Conservation (phyloP, 2,113 vertebrate species). For the Silurus meridionalis region DNA sequence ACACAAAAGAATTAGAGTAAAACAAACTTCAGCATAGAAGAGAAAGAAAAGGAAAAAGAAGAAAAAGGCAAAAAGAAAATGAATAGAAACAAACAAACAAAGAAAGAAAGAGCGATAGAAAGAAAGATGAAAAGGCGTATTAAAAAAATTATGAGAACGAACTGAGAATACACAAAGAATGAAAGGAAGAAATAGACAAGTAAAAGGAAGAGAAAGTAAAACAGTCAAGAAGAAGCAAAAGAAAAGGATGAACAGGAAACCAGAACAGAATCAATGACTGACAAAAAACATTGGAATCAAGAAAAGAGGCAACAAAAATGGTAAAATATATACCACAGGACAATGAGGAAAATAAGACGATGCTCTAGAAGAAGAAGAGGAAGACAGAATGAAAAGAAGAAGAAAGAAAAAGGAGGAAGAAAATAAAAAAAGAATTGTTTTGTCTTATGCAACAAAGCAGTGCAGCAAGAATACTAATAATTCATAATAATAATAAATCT, state of each 20-base stretch:
- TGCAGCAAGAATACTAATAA: too few species aligned
- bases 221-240: not conserved
- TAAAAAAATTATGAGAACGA: not conserved
- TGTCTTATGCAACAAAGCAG: too few species aligned
- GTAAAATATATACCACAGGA: not conserved
- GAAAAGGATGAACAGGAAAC: not conserved
- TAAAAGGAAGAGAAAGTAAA: not conserved
- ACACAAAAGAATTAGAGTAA: not conserved
- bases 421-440: not conserved
- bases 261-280: not conserved
- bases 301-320: not conserved
- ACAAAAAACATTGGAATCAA: not conserved
- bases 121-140: not conserved
- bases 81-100: not conserved
- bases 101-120: not conserved
- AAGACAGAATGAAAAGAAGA: not conserved
- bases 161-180: not conserved
- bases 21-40: too few species aligned
- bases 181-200: not conserved
- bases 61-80: not conserved
- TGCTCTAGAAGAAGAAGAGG: too few species aligned
- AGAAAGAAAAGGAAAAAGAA: not conserved
- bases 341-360: not conserved
- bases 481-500: too few species aligned
- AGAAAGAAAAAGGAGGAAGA: not conserved